Evolutionary conservation across 2,113 vertebrate genomes (phyloP), one percentile per base, ranked within the genome.

Genomic region (Telmatochromis brichardi): DNA sequence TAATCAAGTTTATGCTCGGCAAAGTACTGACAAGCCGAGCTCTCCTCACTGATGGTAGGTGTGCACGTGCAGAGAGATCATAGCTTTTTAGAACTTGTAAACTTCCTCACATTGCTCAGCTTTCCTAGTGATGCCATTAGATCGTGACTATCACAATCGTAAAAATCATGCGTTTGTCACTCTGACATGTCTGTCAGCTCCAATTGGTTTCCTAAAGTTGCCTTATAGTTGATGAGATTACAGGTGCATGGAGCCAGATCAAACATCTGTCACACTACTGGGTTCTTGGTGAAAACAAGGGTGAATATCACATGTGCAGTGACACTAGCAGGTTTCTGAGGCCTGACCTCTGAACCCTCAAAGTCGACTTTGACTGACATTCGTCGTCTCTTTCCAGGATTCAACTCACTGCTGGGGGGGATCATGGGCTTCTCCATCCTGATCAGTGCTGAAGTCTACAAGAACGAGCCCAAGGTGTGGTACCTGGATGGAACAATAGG

Each of bases 401-500:
- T 99, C 90, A 99, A 99, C 96, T 99, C 99, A 19, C 96, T 99
- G 54, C 97, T 99, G 13, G 99, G 98, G 1, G 98, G 97, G 2
- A 83, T 99, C 91, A 99, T 99, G 99, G 99, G 98, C 7, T 99
- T 99, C 97, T 99, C 98, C 92, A 99, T 99, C 85, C 97, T 99
- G 9, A 96, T 99, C 88, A 99, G 99, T 0, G 99, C 98, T 0
- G 98, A 99, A 88, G 98, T 99, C 54, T 99, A 98, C 90, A 98
- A 98, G 91, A 98, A 99, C 35, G 95, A 99, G 15, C 95, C 98
- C 4, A 93, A 96, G 3, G 97, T 99, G 91, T 99, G 99, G 99
- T 99, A 96, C 94, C 96, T 99, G 96, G 99, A 99, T 3, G 98
- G 98, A 81, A 97, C 97, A 94, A 97, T 97, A 84, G 99, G 98